Base-by-base conservation (phyloP, 2,797 vertebrate species). In the Coilia nasus region DNA sequence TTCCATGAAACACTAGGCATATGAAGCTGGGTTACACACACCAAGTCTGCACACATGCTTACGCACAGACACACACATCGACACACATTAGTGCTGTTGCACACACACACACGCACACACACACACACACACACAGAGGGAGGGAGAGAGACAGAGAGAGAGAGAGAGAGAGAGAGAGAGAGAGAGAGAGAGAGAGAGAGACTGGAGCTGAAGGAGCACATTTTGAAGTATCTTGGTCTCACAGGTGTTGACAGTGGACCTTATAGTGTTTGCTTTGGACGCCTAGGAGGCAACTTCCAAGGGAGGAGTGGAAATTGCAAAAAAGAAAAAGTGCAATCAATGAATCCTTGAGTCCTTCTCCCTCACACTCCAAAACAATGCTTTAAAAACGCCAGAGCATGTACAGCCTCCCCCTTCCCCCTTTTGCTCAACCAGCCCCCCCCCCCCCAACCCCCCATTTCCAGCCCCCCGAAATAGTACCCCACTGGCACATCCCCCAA, bases 181-280 rank as follows among this genome's bases (percentile, higher is more conserved):
- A n/a, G n/a, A n/a, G n/a, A n/a, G n/a, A n/a, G n/a, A n/a, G n/a
- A 62, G 57, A 75, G 56, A 50, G 64, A 87, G 60, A 83, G 41
- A 75, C 81, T 78, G 75, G 46, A 56, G 83, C 83, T 81, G n/a
- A 86, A 84, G 83, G 19, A 82, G 82, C 47, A 0, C 86, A 87
- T 87, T 84, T 81, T 64, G 21, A 80, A 86, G 90, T 80, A 87
- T 83, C 28, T 46, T 84, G 71, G 86, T 67, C 85, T 62, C 78
- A 84, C 85, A 89, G 86, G 91, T 91, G 93, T 92, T 86, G 92
- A 91, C 87, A 89, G 89, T 92, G 90, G 87, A 90, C 54, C 87
- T 88, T 89, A 91, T 88, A 86, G 57, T 90, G 91, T 91, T 93
- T 92, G 88, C 83, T 90, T 85, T 87, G 82, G 90, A 89, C 88